Conservation (phyloP, 2,113 vertebrate species). For the Ovibos moschatus region DNA sequence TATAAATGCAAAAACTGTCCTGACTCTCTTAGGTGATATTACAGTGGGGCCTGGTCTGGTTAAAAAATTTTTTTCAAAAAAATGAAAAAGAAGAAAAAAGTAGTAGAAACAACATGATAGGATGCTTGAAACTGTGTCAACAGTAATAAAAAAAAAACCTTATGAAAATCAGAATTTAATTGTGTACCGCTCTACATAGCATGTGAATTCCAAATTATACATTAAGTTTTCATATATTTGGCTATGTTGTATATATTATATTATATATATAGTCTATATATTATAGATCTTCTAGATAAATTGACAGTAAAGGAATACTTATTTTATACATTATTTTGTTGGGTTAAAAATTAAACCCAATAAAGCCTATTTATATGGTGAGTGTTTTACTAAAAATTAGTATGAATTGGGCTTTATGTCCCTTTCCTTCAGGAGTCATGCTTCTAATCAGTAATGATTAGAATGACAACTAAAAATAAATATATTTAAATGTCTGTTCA, state of each 20-base stretch:
- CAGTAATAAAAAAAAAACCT: not conserved
- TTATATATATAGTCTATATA: constrained; percentile 73
- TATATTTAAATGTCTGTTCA: constrained; percentile 59
- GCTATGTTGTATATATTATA: constrained; percentile 77
- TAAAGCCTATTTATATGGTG: constrained; percentile 51
- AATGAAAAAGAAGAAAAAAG: not conserved
- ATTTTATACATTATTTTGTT: constrained; percentile 68
- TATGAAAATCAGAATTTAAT: not conserved
- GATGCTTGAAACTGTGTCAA: constrained; percentile 39
- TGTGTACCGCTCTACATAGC: constrained; percentile 21
- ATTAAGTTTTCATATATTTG: constrained; percentile 75
- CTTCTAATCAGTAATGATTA: constrained; percentile 63
- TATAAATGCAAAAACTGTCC: constrained; percentile 28
- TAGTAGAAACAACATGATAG: constrained; percentile 10
- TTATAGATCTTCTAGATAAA: constrained; percentile 79
- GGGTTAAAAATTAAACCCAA: constrained; percentile 76
- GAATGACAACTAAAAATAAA: constrained; percentile 60
- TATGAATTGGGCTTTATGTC: constrained; percentile 49
- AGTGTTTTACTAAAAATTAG: constrained; percentile 64
- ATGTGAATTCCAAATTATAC: constrained; percentile 60
- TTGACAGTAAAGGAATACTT: constrained; percentile 72
- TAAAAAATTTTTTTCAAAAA: not conserved
- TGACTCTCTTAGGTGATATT: constrained; percentile 24
- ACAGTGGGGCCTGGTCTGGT: not conserved
- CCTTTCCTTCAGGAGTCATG: constrained; percentile 55